These are phyloP conservation scores for Takifugu ocellatus DNA, from an alignment of 2,797 vertebrate genomes.

Conservation along the genomic window DNA sequence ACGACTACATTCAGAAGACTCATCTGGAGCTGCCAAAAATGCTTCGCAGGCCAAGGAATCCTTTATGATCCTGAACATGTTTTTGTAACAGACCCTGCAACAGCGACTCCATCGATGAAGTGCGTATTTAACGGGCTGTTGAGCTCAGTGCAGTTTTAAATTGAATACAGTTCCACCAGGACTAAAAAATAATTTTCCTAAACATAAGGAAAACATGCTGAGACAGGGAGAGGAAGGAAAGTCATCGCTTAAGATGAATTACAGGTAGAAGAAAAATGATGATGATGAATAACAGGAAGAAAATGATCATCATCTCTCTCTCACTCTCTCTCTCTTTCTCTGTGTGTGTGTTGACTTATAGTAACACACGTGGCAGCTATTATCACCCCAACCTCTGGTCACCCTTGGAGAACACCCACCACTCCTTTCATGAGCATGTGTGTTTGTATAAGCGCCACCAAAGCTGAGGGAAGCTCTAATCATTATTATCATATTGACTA, in stretches of 20 bases:
- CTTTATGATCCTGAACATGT: too few relatives aligned
- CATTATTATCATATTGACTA: too few relatives aligned
- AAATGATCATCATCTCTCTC: conserved; percentile 15
- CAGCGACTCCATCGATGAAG: too few relatives aligned
- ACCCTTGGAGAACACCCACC: conserved; percentile 43
- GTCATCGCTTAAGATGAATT: conserved; percentile 7
- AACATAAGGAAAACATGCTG: conserved; percentile 1
- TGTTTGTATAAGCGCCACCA: conserved; percentile 37
- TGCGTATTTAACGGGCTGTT: too few relatives aligned
- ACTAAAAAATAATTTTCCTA: too few relatives aligned
- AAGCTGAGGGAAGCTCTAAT: conserved; percentile 11
- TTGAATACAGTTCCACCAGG: too few relatives aligned
- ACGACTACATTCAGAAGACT: too few relatives aligned
- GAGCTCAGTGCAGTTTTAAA: too few relatives aligned
- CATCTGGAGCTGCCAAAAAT: too few relatives aligned
- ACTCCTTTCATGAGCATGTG: conserved; percentile 33
- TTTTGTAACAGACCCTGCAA: too few relatives aligned
- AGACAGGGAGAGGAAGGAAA: conserved; percentile 3
- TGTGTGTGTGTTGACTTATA: conserved; percentile 59
- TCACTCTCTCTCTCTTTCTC: conserved; percentile 22
- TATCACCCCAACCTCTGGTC: conserved; percentile 62
- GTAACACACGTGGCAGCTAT: conserved; percentile 74
- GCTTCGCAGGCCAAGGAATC: too few relatives aligned
- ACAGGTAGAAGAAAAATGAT: background rate
- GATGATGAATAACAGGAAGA: background rate